Base-by-base conservation (phyloP, 2,797 vertebrate species). In the Spea hammondii region DNA sequence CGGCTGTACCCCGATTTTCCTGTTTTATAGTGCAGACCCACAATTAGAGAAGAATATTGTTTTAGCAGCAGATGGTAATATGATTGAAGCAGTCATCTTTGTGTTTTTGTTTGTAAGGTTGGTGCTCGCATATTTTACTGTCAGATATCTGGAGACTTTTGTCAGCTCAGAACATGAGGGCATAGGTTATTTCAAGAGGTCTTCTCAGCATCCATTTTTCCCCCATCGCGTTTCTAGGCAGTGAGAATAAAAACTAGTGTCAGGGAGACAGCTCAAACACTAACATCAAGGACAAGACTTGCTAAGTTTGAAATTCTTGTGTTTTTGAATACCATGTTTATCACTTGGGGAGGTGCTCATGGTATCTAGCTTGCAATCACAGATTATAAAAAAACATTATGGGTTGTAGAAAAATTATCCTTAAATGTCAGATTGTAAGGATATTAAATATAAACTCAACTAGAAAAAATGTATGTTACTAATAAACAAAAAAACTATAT, bases 121-220 rank as follows among this genome's bases (percentile, higher is more conserved):
- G 90, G 85, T 85, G 85, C 88, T 91, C 85, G 94, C 93, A 94
- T 95, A 96, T 93, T 94, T 95, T 91, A 92, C 94, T 95, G 95
- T 97, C 95, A 96, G 91, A 82, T 91, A 92, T 92, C 88, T 91
- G 95, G 95, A 96, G 93, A 92, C 92, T 94, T 94, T 94, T 96
- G 96, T 96, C 96, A 97, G 95, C 87, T 94, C 88, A 87, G 91
- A 92, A 90, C 94, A 89, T 90, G 89, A 93, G 95, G 95, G 92
- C 94, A 95, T 91, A 92, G 89, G 93, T 94, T 89, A 91, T 77
- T 83, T 84, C 74, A 91, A 91, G 92, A 93, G 93, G 93, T 93
- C 93, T 90, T 89, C 93, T 53, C 92, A 88, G 90, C 92, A 89
- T 92, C 91, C 88, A 88, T 88, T 90, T 90, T 32, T 32, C 89